A percentile compares a stretch with the other conserved stretches of the same genome.
Evolutionary conservation across 2,113 vertebrate species (phyloP).

Genomic region (Physeter macrocephalus): DNA sequence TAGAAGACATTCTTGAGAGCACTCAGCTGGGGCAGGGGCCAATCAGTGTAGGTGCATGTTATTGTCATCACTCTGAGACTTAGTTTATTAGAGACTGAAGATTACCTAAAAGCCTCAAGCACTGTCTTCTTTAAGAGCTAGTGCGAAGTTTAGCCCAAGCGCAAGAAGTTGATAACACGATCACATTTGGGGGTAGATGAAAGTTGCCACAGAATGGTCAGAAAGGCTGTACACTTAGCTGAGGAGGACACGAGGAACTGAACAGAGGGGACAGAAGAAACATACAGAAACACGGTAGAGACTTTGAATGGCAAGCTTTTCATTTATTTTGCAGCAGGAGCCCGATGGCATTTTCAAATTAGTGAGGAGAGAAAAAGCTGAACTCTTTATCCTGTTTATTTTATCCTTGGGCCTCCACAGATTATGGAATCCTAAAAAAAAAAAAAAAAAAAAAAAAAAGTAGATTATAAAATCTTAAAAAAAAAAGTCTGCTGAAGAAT

Average conservation of each 20-base stretch:
- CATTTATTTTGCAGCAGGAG: background rate
- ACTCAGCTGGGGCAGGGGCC: background rate
- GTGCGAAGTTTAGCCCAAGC: background rate
- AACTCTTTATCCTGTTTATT: conserved; percentile 34
- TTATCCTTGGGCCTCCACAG: conserved; percentile 22
- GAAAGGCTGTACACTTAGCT: background rate
- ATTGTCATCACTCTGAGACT: background rate
- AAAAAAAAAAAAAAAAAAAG: conserved; percentile 16
- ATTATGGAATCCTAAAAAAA: background rate
- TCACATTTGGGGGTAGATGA: background rate
- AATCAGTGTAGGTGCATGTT: too few relatives aligned
- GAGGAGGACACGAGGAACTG: background rate
- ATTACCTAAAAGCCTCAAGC: background rate
- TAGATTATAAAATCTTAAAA: background rate
- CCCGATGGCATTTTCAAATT: background rate
- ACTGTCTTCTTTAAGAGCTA: background rate
- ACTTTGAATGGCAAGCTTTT: background rate
- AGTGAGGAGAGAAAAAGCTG: conserved; percentile 21
- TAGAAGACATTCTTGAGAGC: background rate
- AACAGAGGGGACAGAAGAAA: background rate
- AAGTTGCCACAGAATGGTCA: background rate
- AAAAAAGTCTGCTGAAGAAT: conserved; percentile 21
- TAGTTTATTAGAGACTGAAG: background rate
- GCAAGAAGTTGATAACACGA: background rate
- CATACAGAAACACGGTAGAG: background rate